Conservation (phyloP, 2,113 vertebrate species). For the Stercorarius parasiticus region DNA sequence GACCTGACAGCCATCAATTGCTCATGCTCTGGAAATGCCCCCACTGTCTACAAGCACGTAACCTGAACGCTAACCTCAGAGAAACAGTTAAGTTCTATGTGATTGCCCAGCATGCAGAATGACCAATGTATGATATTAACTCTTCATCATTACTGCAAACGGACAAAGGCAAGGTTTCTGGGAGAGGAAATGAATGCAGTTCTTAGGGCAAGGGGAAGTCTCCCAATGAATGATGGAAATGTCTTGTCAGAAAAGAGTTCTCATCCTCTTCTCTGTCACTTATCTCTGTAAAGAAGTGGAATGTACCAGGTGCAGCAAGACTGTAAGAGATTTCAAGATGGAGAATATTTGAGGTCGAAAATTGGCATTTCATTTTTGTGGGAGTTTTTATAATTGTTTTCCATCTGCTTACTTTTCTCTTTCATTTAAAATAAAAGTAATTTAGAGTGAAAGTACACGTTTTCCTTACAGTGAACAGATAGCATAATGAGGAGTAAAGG, state of each 20-base stretch:
- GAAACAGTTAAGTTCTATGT: not conserved
- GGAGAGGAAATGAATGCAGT: not conserved
- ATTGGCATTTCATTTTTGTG: not conserved
- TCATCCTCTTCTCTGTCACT: not conserved
- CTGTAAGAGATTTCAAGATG: not conserved
- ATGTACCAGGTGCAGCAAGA: not conserved
- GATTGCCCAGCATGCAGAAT: not conserved
- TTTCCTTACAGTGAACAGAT: not conserved
- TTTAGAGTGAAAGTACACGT: not conserved
- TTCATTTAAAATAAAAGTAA: not conserved
- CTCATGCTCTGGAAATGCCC: not conserved
- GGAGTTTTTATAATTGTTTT: not conserved
- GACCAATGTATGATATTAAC: not conserved
- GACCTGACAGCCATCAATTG: not conserved
- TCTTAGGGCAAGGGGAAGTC: not conserved
- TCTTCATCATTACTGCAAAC: not conserved
- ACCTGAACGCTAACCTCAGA: accelerated
- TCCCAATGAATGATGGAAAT: not conserved
- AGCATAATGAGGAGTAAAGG: not conserved
- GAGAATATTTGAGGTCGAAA: not conserved
- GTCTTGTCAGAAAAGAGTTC: not conserved
- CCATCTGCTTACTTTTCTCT: not conserved
- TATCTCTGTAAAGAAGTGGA: not conserved
- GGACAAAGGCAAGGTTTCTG: not conserved
- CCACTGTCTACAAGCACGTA: not conserved